A percentile compares a stretch with the other conserved stretches of the same genome.
phyloP scores from a whole-genome alignment of 1,140 invertebrate genomes.

The Scylla paramamosain region DNA sequence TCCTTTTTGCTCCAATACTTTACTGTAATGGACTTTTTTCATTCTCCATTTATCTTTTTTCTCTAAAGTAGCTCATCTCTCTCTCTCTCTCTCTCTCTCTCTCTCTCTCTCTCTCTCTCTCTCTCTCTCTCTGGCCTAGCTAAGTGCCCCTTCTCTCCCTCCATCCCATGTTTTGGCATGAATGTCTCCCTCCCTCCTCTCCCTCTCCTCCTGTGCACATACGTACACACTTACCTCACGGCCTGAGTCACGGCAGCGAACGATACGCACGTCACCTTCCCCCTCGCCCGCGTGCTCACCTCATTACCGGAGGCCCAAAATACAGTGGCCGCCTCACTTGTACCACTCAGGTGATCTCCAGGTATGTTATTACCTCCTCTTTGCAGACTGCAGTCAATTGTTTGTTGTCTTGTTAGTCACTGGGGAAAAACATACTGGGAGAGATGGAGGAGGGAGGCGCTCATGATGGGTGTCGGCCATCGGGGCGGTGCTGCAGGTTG shows the following conservation, averaged over 20 bases:
- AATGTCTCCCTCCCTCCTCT: background rate
- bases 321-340: background rate
- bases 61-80: background rate
- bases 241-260: background rate
- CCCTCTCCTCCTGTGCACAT: background rate
- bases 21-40: too few species aligned
- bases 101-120: slow-evolving; percentile 20
- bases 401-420: background rate
- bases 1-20: too few species aligned
- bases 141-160: too few species aligned
- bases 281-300: background rate
- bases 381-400: too few species aligned
- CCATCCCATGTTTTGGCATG: too few species aligned
- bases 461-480: background rate
- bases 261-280: background rate
- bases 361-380: background rate
- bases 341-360: background rate
- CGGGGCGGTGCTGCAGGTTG: background rate
- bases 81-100: slow-evolving; percentile 20
- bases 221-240: background rate
- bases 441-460: background rate
- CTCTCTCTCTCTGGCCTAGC: background rate
- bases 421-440: background rate
- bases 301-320: background rate
- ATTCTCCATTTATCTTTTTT: too few species aligned